These are phyloP conservation scores for Panopea generosa DNA, from an alignment of 2,888 invertebrate species.

Conservation along the genomic window DNA sequence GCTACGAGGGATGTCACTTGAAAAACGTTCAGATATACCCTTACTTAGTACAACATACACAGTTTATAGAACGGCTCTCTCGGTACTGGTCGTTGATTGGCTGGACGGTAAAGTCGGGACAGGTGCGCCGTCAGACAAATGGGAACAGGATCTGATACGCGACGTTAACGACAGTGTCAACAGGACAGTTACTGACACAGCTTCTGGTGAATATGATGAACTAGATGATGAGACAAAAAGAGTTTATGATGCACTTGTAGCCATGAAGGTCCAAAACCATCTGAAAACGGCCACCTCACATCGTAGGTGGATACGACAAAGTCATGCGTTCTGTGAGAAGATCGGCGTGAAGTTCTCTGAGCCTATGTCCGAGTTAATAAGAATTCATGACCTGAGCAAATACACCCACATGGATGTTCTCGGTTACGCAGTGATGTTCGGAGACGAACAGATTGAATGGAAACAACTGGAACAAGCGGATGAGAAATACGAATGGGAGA, in stretches of 20 bases:
- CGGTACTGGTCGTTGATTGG: slow-evolving; percentile 35
- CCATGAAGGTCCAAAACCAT: slow-evolving; percentile 43
- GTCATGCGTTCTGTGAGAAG: slow-evolving; percentile 28
- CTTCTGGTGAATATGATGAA: background rate
- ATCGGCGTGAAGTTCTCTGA: slow-evolving; percentile 41
- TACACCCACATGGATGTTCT: slow-evolving; percentile 53
- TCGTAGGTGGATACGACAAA: slow-evolving; percentile 45
- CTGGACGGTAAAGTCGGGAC: slow-evolving; percentile 39
- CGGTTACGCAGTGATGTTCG: slow-evolving; percentile 61
- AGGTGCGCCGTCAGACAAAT: slow-evolving; percentile 39
- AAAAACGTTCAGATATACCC: background rate
- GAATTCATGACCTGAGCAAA: slow-evolving; percentile 54
- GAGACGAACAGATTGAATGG: slow-evolving; percentile 30
- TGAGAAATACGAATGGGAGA: slow-evolving; percentile 50
- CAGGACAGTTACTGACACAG: background rate
- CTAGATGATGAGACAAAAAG: background rate
- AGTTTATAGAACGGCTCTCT: slow-evolving; percentile 1
- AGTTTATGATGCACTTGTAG: slow-evolving; percentile 32
- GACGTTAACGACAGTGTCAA: slow-evolving; percentile 27
- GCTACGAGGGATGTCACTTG: background rate
- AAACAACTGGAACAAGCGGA: slow-evolving; percentile 31
- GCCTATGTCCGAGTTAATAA: slow-evolving; percentile 27
- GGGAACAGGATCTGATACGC: slow-evolving; percentile 28
- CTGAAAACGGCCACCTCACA: slow-evolving; percentile 46
- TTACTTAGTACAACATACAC: background rate